Percentiles rank a stretch among this genome's conserved stretches.
phyloP scores from a whole-genome alignment of 2,888 invertebrate species.

The Pristionchus mayeri region DNA sequence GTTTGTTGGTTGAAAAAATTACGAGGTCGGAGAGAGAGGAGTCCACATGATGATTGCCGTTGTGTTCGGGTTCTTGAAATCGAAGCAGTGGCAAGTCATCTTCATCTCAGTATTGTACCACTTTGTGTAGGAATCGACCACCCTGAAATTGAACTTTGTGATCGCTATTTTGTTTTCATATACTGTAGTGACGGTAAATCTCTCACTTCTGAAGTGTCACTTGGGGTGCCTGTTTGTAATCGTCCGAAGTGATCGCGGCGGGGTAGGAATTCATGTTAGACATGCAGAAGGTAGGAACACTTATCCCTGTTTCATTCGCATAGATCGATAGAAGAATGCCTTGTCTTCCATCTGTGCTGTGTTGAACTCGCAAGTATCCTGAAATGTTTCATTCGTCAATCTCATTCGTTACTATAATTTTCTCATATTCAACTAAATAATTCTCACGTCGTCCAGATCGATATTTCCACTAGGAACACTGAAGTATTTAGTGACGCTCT shows the following conservation, averaged over 20 bases:
- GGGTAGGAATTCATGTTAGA: background rate
- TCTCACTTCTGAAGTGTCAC: no score
- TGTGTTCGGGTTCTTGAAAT: background rate
- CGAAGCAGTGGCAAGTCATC: background rate
- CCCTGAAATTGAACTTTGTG: background rate
- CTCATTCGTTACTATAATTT: background rate
- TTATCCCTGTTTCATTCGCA: background rate
- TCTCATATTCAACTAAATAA: background rate
- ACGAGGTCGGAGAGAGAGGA: conserved; percentile 10
- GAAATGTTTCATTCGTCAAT: background rate
- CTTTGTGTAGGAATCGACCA: background rate
- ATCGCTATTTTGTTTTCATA: background rate
- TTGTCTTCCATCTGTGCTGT: background rate
- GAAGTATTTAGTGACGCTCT: background rate
- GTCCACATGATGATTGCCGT: background rate
- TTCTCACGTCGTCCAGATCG: background rate
- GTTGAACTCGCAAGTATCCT: background rate
- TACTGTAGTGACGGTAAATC: background rate
- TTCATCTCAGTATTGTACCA: background rate
- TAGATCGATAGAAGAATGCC: background rate
- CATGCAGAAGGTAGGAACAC: background rate
- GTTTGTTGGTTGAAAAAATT: no score
- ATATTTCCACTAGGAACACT: background rate
- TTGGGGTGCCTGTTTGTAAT: no score
- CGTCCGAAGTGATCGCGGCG: background rate